Evolutionary conservation across 2,113 vertebrate species (phyloP).

Genomic region (Ovis canadensis): DNA sequence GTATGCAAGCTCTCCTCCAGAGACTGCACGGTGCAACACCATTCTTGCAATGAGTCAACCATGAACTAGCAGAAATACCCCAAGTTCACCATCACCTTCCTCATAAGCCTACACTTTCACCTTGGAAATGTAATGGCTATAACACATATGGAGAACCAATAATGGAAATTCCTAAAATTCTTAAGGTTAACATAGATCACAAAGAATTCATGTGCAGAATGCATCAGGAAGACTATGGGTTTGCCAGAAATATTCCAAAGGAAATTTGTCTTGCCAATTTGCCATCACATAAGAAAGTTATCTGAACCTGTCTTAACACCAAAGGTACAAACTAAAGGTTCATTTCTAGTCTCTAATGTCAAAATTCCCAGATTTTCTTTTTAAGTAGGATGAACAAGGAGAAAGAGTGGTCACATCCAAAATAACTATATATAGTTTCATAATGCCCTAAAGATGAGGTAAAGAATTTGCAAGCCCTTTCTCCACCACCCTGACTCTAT

Average conservation of each 20-base stretch:
- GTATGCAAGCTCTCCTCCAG: neutral
- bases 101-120: conserved; percentile 39
- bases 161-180: conserved; percentile 81
- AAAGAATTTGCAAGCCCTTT: neutral
- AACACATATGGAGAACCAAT: conserved; percentile 63
- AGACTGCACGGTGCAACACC: neutral
- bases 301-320: neutral
- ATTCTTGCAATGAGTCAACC: neutral
- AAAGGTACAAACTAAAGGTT: neutral
- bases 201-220: conserved; percentile 77
- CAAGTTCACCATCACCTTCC: neutral
- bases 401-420: neutral
- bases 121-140: conserved; percentile 45
- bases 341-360: neutral
- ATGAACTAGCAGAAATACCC: neutral
- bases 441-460: neutral
- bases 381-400: neutral
- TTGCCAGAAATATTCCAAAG: conserved; percentile 70
- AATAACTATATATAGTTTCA: neutral
- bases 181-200: conserved; percentile 75
- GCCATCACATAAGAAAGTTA: conserved; percentile 18
- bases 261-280: conserved; percentile 65
- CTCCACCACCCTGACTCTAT: neutral
- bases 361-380: conserved; percentile 8
- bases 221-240: conserved; percentile 60